These are phyloP conservation scores for Agrochola lychnidis DNA, from an alignment of 2,888 invertebrate genomes.

Conservation along the genomic window DNA sequence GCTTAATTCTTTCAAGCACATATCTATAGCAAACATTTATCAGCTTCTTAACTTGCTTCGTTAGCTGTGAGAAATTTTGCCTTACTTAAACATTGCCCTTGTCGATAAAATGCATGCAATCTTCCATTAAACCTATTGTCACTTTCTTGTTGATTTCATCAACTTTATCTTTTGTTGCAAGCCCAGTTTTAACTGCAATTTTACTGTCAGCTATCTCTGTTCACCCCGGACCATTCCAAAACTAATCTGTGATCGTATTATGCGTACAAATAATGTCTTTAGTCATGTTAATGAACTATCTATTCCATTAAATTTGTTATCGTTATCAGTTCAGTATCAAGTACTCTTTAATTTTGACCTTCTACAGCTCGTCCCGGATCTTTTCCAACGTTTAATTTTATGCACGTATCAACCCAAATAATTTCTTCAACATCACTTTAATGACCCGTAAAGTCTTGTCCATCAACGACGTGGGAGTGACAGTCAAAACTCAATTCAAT, in stretches of 20 bases:
- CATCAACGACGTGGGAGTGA: constrained; percentile 63
- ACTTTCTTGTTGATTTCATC: not conserved
- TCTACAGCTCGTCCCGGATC: not conserved
- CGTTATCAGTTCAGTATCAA: not conserved
- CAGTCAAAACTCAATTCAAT: constrained; percentile 55
- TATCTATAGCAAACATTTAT: not conserved
- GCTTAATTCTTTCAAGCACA: constrained; percentile 10
- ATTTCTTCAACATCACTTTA: constrained; percentile 10
- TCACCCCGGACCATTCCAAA: not conserved
- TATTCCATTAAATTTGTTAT: not conserved
- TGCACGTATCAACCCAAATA: not conserved
- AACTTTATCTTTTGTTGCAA: not conserved
- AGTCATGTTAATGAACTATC: not conserved
- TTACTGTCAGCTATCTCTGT: not conserved
- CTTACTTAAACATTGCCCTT: constrained; percentile 22
- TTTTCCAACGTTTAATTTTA: not conserved
- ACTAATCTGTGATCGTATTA: not conserved
- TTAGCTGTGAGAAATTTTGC: constrained; percentile 34
- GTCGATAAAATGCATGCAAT: constrained; percentile 8
- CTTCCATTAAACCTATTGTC: not conserved
- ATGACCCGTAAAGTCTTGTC: constrained; percentile 55
- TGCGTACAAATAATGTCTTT: not conserved
- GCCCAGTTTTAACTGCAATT: not conserved
- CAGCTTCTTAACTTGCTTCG: constrained; percentile 15
- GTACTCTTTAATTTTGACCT: not conserved